Conservation (phyloP, 2,888 invertebrate genomes). For the Diabrotica balteata region DNA sequence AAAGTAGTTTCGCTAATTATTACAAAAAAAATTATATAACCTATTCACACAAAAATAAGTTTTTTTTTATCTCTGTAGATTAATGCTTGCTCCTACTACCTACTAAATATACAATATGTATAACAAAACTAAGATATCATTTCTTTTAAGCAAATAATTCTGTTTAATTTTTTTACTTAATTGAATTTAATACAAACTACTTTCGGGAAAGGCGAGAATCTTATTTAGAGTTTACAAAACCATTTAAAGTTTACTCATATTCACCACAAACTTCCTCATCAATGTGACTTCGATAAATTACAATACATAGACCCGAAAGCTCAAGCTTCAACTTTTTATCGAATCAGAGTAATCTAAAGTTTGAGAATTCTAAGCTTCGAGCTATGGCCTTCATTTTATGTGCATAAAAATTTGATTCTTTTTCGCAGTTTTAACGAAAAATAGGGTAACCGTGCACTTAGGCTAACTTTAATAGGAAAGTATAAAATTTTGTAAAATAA, state of each 20-base stretch:
- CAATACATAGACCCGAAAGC: slow-evolving; percentile 35
- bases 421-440: slow-evolving; percentile 25
- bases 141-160: too few relatives aligned
- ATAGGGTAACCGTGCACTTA: slow-evolving; percentile 19
- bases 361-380: slow-evolving; percentile 32
- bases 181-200: too few relatives aligned
- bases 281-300: slow-evolving; percentile 36
- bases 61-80: too few relatives aligned
- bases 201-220: too few relatives aligned
- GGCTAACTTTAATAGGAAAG: neutral
- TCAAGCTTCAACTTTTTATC: slow-evolving; percentile 37
- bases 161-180: too few relatives aligned
- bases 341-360: slow-evolving; percentile 39
- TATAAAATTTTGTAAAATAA: slow-evolving; percentile 8
- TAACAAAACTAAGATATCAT: too few relatives aligned
- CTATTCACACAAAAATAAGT: too few relatives aligned
- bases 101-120: too few relatives aligned
- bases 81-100: too few relatives aligned
- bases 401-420: slow-evolving; percentile 23
- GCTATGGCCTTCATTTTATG: slow-evolving; percentile 31
- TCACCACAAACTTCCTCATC: slow-evolving; percentile 20
- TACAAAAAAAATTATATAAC: too few relatives aligned
- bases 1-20: too few relatives aligned
- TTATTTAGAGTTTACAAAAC: neutral
- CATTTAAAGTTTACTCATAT: slow-evolving; percentile 21